Base-by-base conservation (phyloP, 1,140 invertebrate genomes). In the Cotesia typhae region DNA sequence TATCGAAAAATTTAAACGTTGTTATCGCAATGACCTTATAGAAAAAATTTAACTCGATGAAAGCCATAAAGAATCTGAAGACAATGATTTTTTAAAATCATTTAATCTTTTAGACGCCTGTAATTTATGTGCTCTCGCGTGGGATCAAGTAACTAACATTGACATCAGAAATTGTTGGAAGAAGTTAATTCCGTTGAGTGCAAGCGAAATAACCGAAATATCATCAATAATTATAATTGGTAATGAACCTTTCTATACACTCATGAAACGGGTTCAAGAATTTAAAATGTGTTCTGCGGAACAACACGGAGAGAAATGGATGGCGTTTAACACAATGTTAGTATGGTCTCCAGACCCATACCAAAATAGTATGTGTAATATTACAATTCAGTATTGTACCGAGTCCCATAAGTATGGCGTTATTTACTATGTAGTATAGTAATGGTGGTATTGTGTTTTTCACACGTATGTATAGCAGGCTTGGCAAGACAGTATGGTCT, bases 161-260 rank as follows among this genome's bases (percentile, higher is more conserved):
- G 17, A 55, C 28, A 36, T 61, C 7, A 61, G 20, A 61, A 61
- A 61, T 61, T 61, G 59, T 61, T 61, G 59, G 59, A 61, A 61
- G 20, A 61, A 61, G 2, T 10, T 35, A 61, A 61, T 61, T 28
- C 59, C 59, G 28, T 28, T 61, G 17, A 36, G 9, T 61, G 1
- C 59, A 17, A 28, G 20, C 6, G 4, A 61, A 17, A 20, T n/a
- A 17, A 20, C 17, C 14, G 17, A 61, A 17, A 28, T 28, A 61
- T 2, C 59, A 20, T 12, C 59, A 61, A 28, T 61, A 7, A 61
- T 2, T 61, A 4, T 35, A 20, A n/a, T 28, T 1, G 3, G 7
- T 3, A 64, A 64, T 64, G 61, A 64, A 64, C 35, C 37, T 9
- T 64, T 64, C 1, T 64, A 64, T 47, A 36, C 35, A 12, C 6